These are phyloP conservation scores for Zosterops lateralis DNA, from an alignment of 2,113 vertebrate genomes.

Conservation along the genomic window DNA sequence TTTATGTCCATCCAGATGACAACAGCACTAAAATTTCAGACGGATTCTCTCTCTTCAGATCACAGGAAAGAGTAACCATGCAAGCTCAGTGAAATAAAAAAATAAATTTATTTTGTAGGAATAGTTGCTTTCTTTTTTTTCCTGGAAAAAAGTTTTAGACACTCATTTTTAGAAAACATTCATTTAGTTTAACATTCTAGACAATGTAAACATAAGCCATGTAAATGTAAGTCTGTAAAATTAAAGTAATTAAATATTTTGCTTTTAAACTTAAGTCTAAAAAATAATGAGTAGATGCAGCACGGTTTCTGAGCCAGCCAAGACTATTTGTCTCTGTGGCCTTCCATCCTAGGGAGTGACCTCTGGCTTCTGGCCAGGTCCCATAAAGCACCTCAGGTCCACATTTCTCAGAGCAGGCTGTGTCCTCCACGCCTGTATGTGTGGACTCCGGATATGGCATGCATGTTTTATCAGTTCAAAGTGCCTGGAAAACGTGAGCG, in stretches of 20 bases:
- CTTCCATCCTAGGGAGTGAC: neutral
- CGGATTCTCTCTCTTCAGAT: neutral
- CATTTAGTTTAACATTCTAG: neutral
- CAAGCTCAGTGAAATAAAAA: neutral
- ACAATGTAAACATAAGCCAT: neutral
- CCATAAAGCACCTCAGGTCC: neutral
- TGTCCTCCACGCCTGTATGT: rapidly evolving
- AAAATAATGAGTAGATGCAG: neutral
- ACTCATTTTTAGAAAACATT: neutral
- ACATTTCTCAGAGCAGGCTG: neutral
- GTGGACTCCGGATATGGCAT: rapidly evolving
- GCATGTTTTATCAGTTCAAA: neutral
- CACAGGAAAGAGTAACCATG: neutral
- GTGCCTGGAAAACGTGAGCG: neutral
- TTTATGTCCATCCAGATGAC: neutral
- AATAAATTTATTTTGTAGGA: neutral
- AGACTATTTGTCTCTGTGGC: neutral
- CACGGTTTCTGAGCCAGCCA: neutral
- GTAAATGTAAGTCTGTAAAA: neutral
- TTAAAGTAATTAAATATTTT: neutral
- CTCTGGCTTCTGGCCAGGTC: neutral
- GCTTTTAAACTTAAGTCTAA: neutral
- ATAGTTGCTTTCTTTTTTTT: neutral
- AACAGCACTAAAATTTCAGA: neutral
- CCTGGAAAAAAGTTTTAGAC: neutral